A percentile compares a stretch with the other conserved stretches of the same genome.
These are phyloP conservation scores for Pluvianellus socialis DNA, from an alignment of 2,113 vertebrate species.

Conservation along the genomic window DNA sequence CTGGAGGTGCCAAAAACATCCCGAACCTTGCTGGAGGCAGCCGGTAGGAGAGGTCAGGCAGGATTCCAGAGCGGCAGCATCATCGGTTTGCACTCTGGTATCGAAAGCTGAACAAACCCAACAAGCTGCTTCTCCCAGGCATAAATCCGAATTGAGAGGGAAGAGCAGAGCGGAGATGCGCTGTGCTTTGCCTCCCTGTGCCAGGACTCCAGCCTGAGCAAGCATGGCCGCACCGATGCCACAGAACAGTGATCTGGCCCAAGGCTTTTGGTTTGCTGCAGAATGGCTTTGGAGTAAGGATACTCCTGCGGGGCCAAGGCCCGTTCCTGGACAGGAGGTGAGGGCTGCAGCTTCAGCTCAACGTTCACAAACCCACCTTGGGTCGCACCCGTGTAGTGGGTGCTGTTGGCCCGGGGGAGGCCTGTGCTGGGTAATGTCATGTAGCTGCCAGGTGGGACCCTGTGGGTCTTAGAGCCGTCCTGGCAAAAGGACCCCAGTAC, in stretches of 20 bases:
- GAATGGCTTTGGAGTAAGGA: background rate
- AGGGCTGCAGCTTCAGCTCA: background rate
- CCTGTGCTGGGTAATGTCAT: background rate
- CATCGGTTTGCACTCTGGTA: background rate
- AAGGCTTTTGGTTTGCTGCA: background rate
- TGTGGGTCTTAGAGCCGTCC: background rate
- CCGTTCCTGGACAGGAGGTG: background rate
- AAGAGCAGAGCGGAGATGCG: background rate
- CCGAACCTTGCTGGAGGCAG: background rate
- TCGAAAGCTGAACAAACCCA: background rate
- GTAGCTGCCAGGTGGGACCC: background rate
- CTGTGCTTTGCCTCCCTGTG: background rate
- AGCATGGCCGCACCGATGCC: accelerated
- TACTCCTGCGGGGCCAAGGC: background rate
- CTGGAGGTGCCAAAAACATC: background rate
- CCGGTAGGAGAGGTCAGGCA: constrained; percentile 25
- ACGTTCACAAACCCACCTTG: background rate
- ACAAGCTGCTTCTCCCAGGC: background rate
- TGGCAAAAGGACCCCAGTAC: background rate
- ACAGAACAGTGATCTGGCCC: background rate
- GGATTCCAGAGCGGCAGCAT: constrained; percentile 20
- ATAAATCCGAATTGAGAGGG: accelerated
- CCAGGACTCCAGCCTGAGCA: accelerated
- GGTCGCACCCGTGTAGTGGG: background rate
- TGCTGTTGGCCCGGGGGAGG: background rate